A percentile compares a stretch with the other conserved stretches of the same genome.
Evolutionary conservation across 2,888 invertebrate genomes (phyloP).

Genomic region (Plebejus melissa): DNA sequence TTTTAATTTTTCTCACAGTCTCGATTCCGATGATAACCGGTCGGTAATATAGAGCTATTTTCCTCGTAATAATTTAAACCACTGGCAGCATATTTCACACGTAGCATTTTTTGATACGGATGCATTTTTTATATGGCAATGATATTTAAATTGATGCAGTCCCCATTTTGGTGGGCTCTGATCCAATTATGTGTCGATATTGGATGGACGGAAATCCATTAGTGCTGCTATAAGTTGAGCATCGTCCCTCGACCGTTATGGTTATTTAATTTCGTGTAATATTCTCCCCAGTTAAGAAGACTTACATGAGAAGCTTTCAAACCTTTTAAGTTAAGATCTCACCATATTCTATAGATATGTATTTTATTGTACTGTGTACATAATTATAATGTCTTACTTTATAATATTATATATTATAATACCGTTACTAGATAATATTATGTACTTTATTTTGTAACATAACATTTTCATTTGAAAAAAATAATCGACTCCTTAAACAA

Average conservation of each 20-base stretch:
- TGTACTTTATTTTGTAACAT: too few relatives aligned
- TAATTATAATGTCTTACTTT: too few relatives aligned
- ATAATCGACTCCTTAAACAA: too few relatives aligned
- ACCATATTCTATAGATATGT: neutral
- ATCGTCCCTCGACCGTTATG: slow-evolving; percentile 41
- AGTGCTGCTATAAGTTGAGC: slow-evolving; percentile 47
- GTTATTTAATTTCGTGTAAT: slow-evolving; percentile 27
- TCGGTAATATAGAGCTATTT: slow-evolving; percentile 10
- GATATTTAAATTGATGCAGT: slow-evolving; percentile 32
- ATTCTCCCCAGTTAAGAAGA: slow-evolving; percentile 15
- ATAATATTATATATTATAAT: too few relatives aligned
- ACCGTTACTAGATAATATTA: too few relatives aligned
- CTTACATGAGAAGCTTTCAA: neutral
- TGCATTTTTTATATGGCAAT: slow-evolving; percentile 27
- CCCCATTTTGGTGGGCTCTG: slow-evolving; percentile 40
- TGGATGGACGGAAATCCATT: slow-evolving; percentile 62
- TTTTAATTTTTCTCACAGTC: too few relatives aligned
- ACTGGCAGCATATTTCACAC: slow-evolving; percentile 18
- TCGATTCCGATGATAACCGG: neutral
- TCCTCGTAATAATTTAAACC: slow-evolving; percentile 10
- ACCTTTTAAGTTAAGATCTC: neutral
- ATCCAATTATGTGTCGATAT: slow-evolving; percentile 72
- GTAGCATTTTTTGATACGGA: slow-evolving; percentile 8
- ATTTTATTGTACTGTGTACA: too few relatives aligned
- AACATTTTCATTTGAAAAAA: too few relatives aligned